Base-by-base conservation (phyloP, 2,888 invertebrate genomes). In the Tethea ocularis region DNA sequence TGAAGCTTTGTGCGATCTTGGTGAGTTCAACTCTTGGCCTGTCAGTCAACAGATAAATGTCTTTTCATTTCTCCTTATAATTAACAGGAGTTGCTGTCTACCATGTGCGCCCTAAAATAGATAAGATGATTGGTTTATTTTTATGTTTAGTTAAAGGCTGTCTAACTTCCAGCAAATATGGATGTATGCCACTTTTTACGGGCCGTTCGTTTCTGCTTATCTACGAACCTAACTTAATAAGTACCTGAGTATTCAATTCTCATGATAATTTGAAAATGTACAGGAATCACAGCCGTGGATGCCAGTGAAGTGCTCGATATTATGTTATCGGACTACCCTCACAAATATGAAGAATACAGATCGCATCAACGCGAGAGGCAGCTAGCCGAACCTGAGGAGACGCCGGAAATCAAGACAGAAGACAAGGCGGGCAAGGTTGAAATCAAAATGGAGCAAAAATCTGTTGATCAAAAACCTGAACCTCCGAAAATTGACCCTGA, bases 271-370 rank as follows among this genome's bases (percentile, higher is more conserved):
- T 33, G 7, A 7, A 11, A n/a, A 15, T 15, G 23, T 24, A 23
- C 71, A 95, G 95, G 98, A 67, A 92, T 99, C 69, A 99, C 98
- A 1, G 98, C 98, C 0, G 96, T 99, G 6, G 96, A 96, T 77
- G 97, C 97, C 64, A 97, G 97, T 56, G 99, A 99, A 86, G 97
- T 99, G 56, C 93, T 98, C 70, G 99, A 99, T 82, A 96, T 99
- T 60, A 98, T 99, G 98, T 95, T 97, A 69, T 95, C 96, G 36
- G 99, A 99, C 89, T 99, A 98, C 88, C 98, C 97, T 52, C 97
- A 97, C 63, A 98, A 99, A 80, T 99, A 98, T 83, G 97, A 98
- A 85, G 98, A 98, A 80, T 97, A 96, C 83, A 95, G 97, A 59
- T 95, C 96, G 67, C 94, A 95, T 74, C 95, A 96, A 83, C 93